Evolutionary conservation across 2,888 invertebrate species (phyloP), one percentile per base, ranked within the genome.

Genomic region (Rhamnusium bicolor): DNA sequence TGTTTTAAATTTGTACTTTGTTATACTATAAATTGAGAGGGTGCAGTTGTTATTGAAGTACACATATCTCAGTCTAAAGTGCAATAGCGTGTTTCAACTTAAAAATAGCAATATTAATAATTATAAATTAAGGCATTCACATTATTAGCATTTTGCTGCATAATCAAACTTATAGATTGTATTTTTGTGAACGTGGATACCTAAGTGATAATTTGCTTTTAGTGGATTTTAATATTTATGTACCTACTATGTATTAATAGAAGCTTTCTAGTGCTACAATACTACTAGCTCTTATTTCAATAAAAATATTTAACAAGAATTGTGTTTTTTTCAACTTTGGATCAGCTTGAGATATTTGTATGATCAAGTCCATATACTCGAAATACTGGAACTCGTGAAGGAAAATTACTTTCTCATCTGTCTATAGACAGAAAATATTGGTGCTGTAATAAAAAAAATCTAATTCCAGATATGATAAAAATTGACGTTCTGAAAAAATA

Each of bases 181-280:
- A 85, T 85, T 85, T 85, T 85, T 85, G 85, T 85, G 85, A 83
- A 85, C 84, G 85, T 85, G 85, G 84, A 84, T 83, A 82, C 81
- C 81, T 84, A 82, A 83, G 84, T 85, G 84, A 85, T 85, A 85
- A 80, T 82, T 84, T 83, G 85, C 85, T 85, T 85, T 86, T 86
- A 86, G 85, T 85, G 84, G 83, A 82, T 83, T 84, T 84, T 85
- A 84, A 84, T 84, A 84, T 84, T 82, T 82, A 84, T 84, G 84
- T 85, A 85, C 82, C 82, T 79, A 78, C 80, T 79, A 80, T 67
- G 73, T 71, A 72, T 78, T 68, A 80, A 84, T 80, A 81, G 77
- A 74, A 76, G 80, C 80, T 85, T 85, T 83, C 77, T 85, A 85
- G 84, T 82, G 84, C 83, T 85, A 84, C 79, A 79, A 82, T 82